Conservation (phyloP, 2,888 invertebrate species). For the Tipula helvola region DNA sequence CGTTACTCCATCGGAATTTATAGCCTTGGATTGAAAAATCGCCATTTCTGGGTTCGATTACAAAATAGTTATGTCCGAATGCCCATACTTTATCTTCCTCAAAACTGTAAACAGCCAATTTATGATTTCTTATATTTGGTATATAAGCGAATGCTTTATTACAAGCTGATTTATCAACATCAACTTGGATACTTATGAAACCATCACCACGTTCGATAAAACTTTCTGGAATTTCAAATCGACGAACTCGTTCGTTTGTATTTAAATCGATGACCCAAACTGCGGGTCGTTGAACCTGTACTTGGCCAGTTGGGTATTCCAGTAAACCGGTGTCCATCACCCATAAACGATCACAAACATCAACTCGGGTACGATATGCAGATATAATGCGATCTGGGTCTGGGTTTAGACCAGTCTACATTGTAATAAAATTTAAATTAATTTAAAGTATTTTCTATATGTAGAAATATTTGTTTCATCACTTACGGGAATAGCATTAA, state of each 20-base stretch:
- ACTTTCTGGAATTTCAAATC: slow-evolving; percentile 37
- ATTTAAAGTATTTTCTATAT: background rate
- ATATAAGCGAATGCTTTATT: slow-evolving; percentile 56
- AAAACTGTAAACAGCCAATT: slow-evolving; percentile 39
- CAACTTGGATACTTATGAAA: slow-evolving; percentile 56
- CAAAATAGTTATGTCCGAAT: slow-evolving; percentile 57
- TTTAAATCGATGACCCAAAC: slow-evolving; percentile 54
- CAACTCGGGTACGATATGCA: slow-evolving; percentile 57
- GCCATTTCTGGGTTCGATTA: slow-evolving; percentile 55
- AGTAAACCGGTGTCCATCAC: slow-evolving; percentile 63
- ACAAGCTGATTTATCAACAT: slow-evolving; percentile 44
- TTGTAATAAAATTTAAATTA: too few relatives aligned
- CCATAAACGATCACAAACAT: slow-evolving; percentile 63
- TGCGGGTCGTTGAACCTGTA: slow-evolving; percentile 42
- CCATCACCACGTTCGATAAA: slow-evolving; percentile 27
- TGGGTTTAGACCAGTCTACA: slow-evolving; percentile 16
- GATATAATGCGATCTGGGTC: slow-evolving; percentile 40
- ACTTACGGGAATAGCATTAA: slow-evolving; percentile 25
- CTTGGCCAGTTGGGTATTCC: slow-evolving; percentile 47
- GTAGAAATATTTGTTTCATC: background rate
- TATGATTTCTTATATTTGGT: slow-evolving; percentile 35
- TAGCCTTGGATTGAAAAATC: slow-evolving; percentile 56
- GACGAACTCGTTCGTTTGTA: slow-evolving; percentile 45
- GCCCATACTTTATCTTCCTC: slow-evolving; percentile 53
- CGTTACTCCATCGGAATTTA: slow-evolving; percentile 67